phyloP scores from a whole-genome alignment of 2,888 invertebrate species.

The Ceriagrion tenellum region DNA sequence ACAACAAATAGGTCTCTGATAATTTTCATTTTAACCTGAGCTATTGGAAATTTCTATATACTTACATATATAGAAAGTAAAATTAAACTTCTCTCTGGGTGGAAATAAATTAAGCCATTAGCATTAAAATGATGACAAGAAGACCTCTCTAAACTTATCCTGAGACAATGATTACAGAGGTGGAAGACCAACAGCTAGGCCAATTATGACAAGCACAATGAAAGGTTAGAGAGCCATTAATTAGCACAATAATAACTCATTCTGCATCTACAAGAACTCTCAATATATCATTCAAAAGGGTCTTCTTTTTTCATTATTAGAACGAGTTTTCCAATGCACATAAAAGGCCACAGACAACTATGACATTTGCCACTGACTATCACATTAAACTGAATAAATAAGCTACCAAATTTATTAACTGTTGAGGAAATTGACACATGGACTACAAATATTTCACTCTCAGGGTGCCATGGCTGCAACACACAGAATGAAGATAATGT shows the following conservation, averaged over 20 bases:
- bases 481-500: background rate
- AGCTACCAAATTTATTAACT: constrained; percentile 15
- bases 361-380: constrained; percentile 20
- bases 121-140: constrained; percentile 7
- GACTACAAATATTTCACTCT: background rate
- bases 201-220: constrained; percentile 53
- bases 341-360: constrained; percentile 10
- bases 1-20: background rate
- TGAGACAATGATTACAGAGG: constrained; percentile 33
- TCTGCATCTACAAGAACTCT: constrained; percentile 19
- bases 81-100: background rate
- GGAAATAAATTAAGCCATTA: background rate
- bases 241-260: constrained; percentile 23
- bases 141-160: background rate
- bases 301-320: constrained; percentile 31
- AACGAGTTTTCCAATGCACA: background rate
- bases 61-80: constrained; percentile 26
- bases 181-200: constrained; percentile 54
- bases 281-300: background rate
- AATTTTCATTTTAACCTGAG: constrained; percentile 19
- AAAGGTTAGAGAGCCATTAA: constrained; percentile 25
- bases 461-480: constrained; percentile 21
- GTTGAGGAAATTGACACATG: constrained; percentile 7
- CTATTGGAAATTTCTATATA: constrained; percentile 26
- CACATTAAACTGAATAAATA: constrained; percentile 30